Conservation (phyloP, 2,113 vertebrate species). For the Numenius arquata region DNA sequence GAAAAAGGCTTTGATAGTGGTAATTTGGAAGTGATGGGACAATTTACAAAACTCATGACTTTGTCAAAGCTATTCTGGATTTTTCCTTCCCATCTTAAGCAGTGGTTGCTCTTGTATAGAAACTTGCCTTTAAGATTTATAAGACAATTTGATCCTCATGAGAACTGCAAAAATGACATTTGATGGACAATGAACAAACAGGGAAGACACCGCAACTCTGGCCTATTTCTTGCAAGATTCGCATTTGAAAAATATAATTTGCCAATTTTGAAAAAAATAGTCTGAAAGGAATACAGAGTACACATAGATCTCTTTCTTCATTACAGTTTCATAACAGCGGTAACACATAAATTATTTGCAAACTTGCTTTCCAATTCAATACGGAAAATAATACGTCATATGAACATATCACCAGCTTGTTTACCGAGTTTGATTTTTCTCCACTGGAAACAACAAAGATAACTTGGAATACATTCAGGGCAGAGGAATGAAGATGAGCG, state of each 20-base stretch:
- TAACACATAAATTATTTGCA: background rate
- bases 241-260: background rate
- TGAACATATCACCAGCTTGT: background rate
- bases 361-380: background rate
- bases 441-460: background rate
- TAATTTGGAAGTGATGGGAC: background rate
- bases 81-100: background rate
- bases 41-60: background rate
- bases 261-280: background rate
- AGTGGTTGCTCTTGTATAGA: background rate
- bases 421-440: background rate
- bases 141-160: background rate
- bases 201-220: background rate
- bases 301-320: background rate
- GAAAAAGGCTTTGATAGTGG: background rate
- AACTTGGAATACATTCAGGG: background rate
- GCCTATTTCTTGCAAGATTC: background rate
- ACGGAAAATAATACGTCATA: background rate
- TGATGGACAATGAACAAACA: background rate
- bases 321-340: background rate
- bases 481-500: background rate
- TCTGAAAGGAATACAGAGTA: background rate
- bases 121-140: background rate
- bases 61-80: background rate
- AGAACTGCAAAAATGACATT: background rate